Percentiles rank a stretch among this genome's conserved stretches.
phyloP scores from a whole-genome alignment of 1,140 invertebrate genomes.

The Drosophila nasuta region DNA sequence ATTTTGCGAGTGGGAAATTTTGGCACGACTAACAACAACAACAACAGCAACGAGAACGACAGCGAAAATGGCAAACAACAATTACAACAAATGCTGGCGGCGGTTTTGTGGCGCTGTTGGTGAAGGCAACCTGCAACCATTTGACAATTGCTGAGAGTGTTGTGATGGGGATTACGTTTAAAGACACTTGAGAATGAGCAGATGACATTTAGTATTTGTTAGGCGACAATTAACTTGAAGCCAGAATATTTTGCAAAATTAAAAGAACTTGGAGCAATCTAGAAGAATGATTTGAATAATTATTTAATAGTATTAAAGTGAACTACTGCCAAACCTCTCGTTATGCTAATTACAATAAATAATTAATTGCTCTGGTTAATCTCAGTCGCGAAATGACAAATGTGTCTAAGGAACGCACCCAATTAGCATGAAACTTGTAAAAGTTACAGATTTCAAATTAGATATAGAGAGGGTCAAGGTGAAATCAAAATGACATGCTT shows the following conservation, averaged over 20 bases:
- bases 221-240: not conserved
- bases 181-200: not conserved
- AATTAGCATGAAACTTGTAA: constrained; percentile 7
- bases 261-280: too few species aligned
- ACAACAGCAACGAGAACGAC: constrained; percentile 13
- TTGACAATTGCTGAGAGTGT: constrained; percentile 51
- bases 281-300: too few species aligned
- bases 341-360: constrained; percentile 9
- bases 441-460: not conserved
- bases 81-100: constrained; percentile 34
- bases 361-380: constrained; percentile 3
- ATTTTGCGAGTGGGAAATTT: constrained; percentile 70
- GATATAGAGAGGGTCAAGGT: not conserved
- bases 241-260: not conserved
- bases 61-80: constrained; percentile 15
- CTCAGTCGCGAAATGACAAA: not conserved
- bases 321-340: too few species aligned
- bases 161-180: constrained; percentile 1
- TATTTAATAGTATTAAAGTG: too few species aligned
- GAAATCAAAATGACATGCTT: constrained; percentile 6
- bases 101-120: constrained; percentile 41
- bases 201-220: not conserved
- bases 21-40: constrained; percentile 22
- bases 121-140: constrained; percentile 32
- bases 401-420: not conserved